These are phyloP conservation scores for Dasyurus viverrinus DNA, from an alignment of 2,113 vertebrate genomes.

Conservation along the genomic window DNA sequence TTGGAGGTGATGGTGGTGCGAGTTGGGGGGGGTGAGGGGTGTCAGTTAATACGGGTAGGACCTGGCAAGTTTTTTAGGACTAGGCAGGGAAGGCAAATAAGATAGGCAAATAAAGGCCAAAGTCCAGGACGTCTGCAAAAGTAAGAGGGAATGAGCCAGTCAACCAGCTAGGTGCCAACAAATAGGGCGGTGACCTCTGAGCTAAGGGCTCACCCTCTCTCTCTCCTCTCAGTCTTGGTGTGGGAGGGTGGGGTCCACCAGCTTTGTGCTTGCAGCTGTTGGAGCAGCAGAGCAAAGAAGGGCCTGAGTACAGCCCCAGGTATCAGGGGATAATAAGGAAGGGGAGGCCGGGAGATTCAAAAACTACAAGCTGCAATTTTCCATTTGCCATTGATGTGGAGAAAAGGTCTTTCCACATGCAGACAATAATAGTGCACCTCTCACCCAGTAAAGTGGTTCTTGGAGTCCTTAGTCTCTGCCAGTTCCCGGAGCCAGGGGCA, in stretches of 20 bases:
- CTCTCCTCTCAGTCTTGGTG: neutral
- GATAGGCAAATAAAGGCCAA: conserved; percentile 22
- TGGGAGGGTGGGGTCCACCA: neutral
- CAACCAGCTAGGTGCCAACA: neutral
- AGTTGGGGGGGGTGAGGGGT: neutral
- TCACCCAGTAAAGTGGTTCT: neutral
- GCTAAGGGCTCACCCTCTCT: conserved; percentile 20
- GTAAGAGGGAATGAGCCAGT: neutral
- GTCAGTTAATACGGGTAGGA: neutral
- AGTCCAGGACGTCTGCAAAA: conserved; percentile 29
- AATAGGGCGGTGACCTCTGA: conserved; percentile 22
- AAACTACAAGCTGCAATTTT: neutral
- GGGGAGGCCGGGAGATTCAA: neutral
- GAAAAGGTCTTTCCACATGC: neutral
- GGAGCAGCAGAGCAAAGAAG: neutral
- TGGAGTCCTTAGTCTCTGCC: neutral
- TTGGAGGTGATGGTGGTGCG: neutral
- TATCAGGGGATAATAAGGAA: neutral
- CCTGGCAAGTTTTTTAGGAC: neutral
- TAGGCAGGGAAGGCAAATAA: conserved; percentile 13
- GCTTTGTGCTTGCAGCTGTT: neutral
- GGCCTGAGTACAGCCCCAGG: neutral
- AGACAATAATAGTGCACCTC: neutral
- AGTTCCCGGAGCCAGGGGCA: neutral
- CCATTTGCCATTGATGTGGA: neutral